phyloP scores from a whole-genome alignment of 2,888 invertebrate genomes.

The Eudasyphora cyanicolor region DNA sequence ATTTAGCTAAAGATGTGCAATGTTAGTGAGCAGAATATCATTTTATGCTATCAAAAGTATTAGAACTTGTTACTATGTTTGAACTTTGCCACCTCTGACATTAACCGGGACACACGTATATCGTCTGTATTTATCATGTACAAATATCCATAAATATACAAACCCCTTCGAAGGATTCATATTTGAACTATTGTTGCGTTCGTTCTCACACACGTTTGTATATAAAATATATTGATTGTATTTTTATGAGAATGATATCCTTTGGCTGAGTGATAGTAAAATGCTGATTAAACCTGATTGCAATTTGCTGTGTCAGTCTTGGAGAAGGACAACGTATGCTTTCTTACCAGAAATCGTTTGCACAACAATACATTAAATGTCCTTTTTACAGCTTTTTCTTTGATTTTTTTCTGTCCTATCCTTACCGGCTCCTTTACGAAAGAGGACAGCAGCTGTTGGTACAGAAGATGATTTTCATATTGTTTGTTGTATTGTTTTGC shows the following conservation, averaged over 20 bases:
- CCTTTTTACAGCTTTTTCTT: constrained; percentile 48
- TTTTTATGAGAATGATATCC: constrained; percentile 5
- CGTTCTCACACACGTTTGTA: too few species aligned
- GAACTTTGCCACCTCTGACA: not conserved
- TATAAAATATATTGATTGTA: not conserved
- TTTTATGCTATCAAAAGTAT: too few species aligned
- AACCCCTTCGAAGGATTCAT: not conserved
- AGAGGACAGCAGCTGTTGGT: not conserved
- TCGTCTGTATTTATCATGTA: not conserved
- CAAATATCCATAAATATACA: not conserved
- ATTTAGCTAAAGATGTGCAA: too few species aligned
- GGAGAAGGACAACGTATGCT: constrained; percentile 50
- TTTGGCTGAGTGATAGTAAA: constrained; percentile 67
- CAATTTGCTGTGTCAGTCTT: constrained; percentile 75
- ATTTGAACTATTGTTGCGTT: not conserved
- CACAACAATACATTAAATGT: constrained; percentile 38
- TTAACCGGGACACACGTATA: not conserved
- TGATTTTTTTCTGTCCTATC: constrained; percentile 66
- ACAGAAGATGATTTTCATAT: constrained; percentile 12
- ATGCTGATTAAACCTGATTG: constrained; percentile 78
- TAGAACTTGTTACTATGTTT: too few species aligned
- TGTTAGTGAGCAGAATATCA: too few species aligned
- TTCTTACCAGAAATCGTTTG: constrained; percentile 45
- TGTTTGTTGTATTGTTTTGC: constrained; percentile 25
- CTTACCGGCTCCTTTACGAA: constrained; percentile 40